Conservation (phyloP, 2,888 invertebrate species). For the Thera obeliscata region DNA sequence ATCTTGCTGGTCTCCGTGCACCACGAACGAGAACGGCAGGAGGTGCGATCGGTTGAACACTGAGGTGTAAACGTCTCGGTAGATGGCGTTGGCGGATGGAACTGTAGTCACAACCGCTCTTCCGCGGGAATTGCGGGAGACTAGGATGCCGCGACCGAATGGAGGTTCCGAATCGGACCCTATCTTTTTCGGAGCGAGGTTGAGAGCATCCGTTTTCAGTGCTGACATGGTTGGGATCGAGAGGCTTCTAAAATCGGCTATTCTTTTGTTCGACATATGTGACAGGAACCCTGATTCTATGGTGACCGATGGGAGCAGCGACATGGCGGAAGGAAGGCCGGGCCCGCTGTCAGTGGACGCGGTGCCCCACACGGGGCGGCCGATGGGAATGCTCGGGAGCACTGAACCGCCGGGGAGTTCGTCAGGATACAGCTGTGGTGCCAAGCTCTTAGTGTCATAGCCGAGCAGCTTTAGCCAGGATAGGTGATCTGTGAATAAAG, state of each 20-base stretch:
- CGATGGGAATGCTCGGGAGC: slow-evolving; percentile 86
- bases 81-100: slow-evolving; percentile 95
- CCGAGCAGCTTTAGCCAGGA: slow-evolving; percentile 94
- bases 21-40: slow-evolving; percentile 93
- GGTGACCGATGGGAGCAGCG: slow-evolving; percentile 87
- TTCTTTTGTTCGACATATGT: slow-evolving; percentile 90
- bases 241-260: slow-evolving; percentile 90
- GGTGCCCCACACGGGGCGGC: slow-evolving; percentile 83
- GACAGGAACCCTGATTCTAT: slow-evolving; percentile 94
- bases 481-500: slow-evolving; percentile 88
- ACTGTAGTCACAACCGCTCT: slow-evolving; percentile 94
- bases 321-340: slow-evolving; percentile 86
- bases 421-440: slow-evolving; percentile 93
- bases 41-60: slow-evolving; percentile 95
- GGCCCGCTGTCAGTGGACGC: slow-evolving; percentile 79
- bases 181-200: slow-evolving; percentile 89
- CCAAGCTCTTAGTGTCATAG: slow-evolving; percentile 92
- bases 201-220: slow-evolving; percentile 90
- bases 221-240: slow-evolving; percentile 92
- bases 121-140: slow-evolving; percentile 91
- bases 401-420: slow-evolving; percentile 87
- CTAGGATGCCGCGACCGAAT: slow-evolving; percentile 93
- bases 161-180: slow-evolving; percentile 95
- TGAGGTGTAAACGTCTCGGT: slow-evolving; percentile 95
- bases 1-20: slow-evolving; percentile 95